A percentile compares a stretch with the other conserved stretches of the same genome.
phyloP scores from a whole-genome alignment of 2,888 invertebrate species.

The Junonia oenone region DNA sequence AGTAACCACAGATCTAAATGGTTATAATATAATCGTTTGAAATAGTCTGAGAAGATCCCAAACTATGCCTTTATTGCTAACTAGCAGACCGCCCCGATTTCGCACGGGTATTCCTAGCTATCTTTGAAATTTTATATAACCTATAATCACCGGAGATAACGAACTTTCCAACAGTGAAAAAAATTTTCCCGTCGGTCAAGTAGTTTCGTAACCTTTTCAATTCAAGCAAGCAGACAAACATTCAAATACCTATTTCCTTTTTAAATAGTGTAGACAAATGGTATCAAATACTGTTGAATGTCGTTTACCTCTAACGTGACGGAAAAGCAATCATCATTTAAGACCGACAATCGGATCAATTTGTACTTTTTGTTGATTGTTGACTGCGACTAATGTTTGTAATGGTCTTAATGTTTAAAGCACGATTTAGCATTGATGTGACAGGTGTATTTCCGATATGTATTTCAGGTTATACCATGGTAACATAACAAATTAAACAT shows the following conservation, averaged over 20 bases:
- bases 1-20: constrained; percentile 24
- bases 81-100: too few species aligned
- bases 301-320: constrained; percentile 19
- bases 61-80: too few species aligned
- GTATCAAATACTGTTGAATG: constrained; percentile 11
- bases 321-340: constrained; percentile 20
- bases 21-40: constrained; percentile 18
- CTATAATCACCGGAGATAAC: too few species aligned
- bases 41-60: constrained; percentile 8
- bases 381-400: background rate
- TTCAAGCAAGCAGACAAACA: too few species aligned
- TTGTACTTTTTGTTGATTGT: background rate
- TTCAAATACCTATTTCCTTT: too few species aligned
- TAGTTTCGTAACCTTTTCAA: too few species aligned
- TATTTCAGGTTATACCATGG: background rate
- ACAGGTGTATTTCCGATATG: background rate
- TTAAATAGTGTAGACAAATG: too few species aligned
- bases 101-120: too few species aligned
- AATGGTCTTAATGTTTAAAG: background rate
- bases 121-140: too few species aligned
- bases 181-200: too few species aligned
- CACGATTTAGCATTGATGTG: background rate
- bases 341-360: background rate
- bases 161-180: too few species aligned
- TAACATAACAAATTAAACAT: background rate